Base-by-base conservation (phyloP, 2,888 invertebrate genomes). In the Galeopsomyia nigrocyanea region DNA sequence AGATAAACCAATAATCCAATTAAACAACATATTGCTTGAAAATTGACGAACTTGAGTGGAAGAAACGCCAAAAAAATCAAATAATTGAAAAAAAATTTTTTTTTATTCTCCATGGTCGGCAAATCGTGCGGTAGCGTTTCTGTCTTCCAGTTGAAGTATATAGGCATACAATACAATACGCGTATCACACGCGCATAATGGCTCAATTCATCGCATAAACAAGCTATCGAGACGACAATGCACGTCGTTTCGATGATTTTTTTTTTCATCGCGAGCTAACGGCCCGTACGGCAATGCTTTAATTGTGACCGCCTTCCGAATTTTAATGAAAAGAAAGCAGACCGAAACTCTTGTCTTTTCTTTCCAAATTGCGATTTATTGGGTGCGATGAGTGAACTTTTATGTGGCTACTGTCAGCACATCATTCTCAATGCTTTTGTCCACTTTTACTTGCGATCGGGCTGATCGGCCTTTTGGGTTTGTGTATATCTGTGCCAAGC, bases 191-290 rank as follows among this genome's bases (percentile, higher is more conserved):
- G 75, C 76, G 76, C 70, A 79, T 82, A 82, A 82, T 81, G 78
- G 77, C 78, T 82, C 78, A 81, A 82, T 82, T 82, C 80, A 77
- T 77, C 73, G 68, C 75, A 75, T 73, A 26, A 62, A 22, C 50
- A 26, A 16, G 57, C 26, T 31, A 57, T 57, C 39, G 57, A 57
- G 16, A 10, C 3, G 14, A 26, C 26, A 55, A 39, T 39, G 10
- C 39, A 39, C 7, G 5, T 39, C 39, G 39, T 10, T 39, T 7
- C 39, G 39, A 39, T 39, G 39, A 39, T 3, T 10, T 39, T 31
- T 31, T 3, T 10, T 39, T 39, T 13, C 39, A 7, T 3, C 55
- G 16, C 46, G 58, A 47, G 31, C 21, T 64, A 53, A 64, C 65
- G 65, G 22, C 65, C 39, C 53, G 16, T 53, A 7, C 10, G 13